Conservation (phyloP, 2,113 vertebrate species). For the Notothenia rossii region DNA sequence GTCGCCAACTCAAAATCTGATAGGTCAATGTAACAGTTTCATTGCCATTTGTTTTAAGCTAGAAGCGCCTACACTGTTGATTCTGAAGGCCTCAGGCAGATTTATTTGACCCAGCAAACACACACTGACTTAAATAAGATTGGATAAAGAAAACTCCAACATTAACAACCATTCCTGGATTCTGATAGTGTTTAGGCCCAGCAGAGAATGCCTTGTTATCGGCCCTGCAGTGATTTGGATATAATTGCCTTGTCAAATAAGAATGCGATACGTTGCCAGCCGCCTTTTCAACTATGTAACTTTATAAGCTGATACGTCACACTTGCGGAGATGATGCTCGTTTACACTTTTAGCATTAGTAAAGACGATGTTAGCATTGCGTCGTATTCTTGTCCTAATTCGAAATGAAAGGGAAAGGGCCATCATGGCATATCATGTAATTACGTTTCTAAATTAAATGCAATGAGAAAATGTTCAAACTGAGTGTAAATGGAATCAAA, state of each 20-base stretch:
- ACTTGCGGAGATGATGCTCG: neutral
- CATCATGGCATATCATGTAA: constrained; percentile 38
- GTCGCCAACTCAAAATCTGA: too few relatives aligned
- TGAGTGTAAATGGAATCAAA: constrained; percentile 50
- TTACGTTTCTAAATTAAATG: constrained; percentile 58
- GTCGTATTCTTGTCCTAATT: constrained; percentile 38
- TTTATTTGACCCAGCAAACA: too few relatives aligned
- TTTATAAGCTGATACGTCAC: neutral
- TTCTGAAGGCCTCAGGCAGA: too few relatives aligned
- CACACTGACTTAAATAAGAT: too few relatives aligned
- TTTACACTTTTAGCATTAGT: constrained; percentile 16
- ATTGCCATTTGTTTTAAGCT: too few relatives aligned
- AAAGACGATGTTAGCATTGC: constrained; percentile 5
- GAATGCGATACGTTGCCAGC: neutral
- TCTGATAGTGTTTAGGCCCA: too few relatives aligned
- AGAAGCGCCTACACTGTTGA: too few relatives aligned
- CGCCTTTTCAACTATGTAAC: neutral
- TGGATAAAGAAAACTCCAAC: too few relatives aligned
- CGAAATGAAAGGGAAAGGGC: constrained; percentile 37
- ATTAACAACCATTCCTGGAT: too few relatives aligned
- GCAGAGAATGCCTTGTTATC: too few relatives aligned
- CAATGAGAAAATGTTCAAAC: constrained; percentile 58
- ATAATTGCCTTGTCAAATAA: neutral
- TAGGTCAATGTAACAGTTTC: too few relatives aligned
- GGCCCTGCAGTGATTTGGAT: neutral